phyloP scores from a whole-genome alignment of 1,140 invertebrate genomes.

The Apis mellifera region DNA sequence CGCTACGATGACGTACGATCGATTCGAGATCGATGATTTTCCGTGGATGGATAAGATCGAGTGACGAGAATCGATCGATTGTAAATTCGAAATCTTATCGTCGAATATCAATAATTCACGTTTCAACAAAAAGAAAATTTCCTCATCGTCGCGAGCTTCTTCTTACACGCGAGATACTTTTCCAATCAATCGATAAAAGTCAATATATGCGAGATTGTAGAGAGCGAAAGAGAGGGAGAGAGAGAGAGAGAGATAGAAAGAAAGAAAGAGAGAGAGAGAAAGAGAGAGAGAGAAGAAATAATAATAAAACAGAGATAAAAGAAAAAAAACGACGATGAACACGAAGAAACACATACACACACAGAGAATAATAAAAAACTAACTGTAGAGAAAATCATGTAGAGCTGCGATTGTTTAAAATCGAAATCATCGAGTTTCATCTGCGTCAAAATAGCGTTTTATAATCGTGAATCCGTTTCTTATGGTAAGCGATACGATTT shows the following conservation, averaged over 20 bases:
- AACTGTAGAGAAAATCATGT: conserved; percentile 16
- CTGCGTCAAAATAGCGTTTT: conserved; percentile 47
- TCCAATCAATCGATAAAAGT: conserved; percentile 50
- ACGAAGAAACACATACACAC: conserved; percentile 4
- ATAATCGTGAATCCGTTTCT: conserved; percentile 50
- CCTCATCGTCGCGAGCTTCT: conserved; percentile 24
- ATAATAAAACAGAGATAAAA: background rate
- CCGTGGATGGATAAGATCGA: background rate
- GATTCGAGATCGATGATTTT: background rate
- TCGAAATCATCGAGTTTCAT: conserved; percentile 45
- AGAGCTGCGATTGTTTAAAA: conserved; percentile 38
- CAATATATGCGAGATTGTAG: conserved; percentile 30
- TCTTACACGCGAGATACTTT: conserved; percentile 10
- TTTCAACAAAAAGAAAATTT: background rate
- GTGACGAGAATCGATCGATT: background rate
- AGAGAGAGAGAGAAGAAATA: background rate
- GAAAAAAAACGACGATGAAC: background rate
- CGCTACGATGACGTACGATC: conserved; percentile 24
- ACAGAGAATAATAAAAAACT: background rate
- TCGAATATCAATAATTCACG: too few species aligned
- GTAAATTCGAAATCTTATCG: background rate
- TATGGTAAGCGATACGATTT: conserved; percentile 46
- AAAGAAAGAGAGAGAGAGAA: background rate
- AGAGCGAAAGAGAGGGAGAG: background rate
- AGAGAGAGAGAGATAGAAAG: background rate